phyloP scores from a whole-genome alignment of 2,797 vertebrate genomes.

The Chromobotia macracanthus region DNA sequence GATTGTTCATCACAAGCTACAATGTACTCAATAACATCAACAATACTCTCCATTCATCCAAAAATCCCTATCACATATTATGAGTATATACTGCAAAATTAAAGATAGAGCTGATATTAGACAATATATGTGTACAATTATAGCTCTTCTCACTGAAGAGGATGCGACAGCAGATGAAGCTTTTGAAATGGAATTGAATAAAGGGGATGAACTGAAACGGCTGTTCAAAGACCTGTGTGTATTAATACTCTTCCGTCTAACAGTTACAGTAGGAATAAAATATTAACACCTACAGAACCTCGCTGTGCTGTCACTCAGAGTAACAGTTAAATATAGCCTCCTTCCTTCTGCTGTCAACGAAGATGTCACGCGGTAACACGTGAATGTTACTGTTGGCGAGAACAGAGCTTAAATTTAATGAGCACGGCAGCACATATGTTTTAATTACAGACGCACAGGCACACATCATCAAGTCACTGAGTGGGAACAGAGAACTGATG shows the following conservation, averaged over 20 bases:
- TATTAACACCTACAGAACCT: constrained; percentile 34
- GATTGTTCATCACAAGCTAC: constrained; percentile 19
- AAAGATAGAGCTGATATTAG: background rate
- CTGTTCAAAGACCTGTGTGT: constrained; percentile 17
- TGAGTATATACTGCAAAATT: background rate
- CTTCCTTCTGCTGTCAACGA: constrained; percentile 18
- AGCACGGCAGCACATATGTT: constrained; percentile 57
- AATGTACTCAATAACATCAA: background rate
- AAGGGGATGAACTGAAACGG: background rate
- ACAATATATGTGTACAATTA: background rate
- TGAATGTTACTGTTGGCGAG: constrained; percentile 30
- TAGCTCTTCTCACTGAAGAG: background rate
- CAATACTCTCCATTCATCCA: background rate
- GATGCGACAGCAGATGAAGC: background rate
- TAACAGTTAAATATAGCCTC: constrained; percentile 43
- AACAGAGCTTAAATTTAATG: constrained; percentile 61
- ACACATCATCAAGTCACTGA: constrained; percentile 63
- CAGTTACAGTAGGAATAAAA: constrained; percentile 20
- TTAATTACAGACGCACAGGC: constrained; percentile 64
- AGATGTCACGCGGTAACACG: constrained; percentile 12
- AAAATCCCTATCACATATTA: background rate
- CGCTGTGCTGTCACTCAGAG: constrained; percentile 13
- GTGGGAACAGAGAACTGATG: constrained; percentile 49
- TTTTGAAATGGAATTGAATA: constrained; percentile 17
- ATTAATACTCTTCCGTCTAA: background rate